Conservation (phyloP, 2,113 vertebrate genomes). For the Platichthys stellatus region DNA sequence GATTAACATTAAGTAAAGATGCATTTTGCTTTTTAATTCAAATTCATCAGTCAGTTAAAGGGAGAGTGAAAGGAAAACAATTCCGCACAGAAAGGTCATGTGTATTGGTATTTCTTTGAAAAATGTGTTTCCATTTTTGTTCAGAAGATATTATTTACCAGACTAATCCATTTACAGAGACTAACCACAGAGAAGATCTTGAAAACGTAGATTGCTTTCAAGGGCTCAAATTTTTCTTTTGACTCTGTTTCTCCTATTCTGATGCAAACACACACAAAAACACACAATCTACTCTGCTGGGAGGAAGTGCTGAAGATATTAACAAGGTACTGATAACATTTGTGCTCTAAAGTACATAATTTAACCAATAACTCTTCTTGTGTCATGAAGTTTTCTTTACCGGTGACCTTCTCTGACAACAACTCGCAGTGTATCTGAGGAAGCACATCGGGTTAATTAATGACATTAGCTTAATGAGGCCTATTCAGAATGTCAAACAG, state of each 20-base stretch:
- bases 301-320: conserved; percentile 1
- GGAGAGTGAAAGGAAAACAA: conserved; percentile 10
- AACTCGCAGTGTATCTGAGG: conserved; percentile 48
- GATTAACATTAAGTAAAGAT: conserved; percentile 25
- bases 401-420: conserved; percentile 69
- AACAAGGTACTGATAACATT: conserved; percentile 35
- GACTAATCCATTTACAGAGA: not conserved
- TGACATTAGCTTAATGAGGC: conserved; percentile 79
- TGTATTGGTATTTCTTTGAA: conserved; percentile 15
- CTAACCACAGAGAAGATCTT: not conserved
- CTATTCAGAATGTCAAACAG: conserved; percentile 73
- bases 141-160: not conserved
- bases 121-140: conserved; percentile 7
- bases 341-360: conserved; percentile 44
- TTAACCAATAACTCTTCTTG: conserved; percentile 45
- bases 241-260: not conserved
- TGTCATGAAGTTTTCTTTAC: conserved; percentile 52
- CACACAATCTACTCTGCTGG: conserved; percentile 12
- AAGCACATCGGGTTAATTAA: conserved; percentile 78
- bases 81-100: not conserved
- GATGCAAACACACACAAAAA: not conserved
- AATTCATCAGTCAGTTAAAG: not conserved
- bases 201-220: not conserved
- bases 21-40: not conserved
- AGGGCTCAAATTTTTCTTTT: not conserved